Base-by-base conservation (phyloP, 1,140 invertebrate genomes). In the Limonius californicus region DNA sequence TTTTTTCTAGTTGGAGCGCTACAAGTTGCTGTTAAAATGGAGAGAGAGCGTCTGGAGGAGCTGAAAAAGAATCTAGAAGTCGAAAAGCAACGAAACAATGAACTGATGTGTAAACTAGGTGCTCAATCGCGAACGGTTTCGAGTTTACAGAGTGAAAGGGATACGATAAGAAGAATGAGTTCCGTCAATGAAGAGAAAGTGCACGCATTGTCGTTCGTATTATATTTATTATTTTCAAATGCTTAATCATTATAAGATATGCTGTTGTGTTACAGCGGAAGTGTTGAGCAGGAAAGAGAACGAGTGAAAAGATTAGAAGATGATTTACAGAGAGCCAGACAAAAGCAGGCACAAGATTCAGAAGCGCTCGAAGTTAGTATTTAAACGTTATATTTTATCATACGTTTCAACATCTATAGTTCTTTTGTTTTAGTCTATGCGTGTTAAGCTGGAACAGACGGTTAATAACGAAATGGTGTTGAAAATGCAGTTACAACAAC, bases 1-100 rank as follows among this genome's bases (percentile, higher is more conserved):
- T n/a, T n/a, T n/a, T n/a, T 32, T 65, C 53, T 23, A 71, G 70
- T 70, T 53, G 45, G 15, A 6, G 65, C 68, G 21, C 58, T 70
- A 56, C 67, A 70, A 64, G 62, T 64, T 20, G 66, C 67, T 1
- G 59, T 70, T 7, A 63, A 65, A 23, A 19, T 66, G 20, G 68
- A 70, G 61, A 66, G 66, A 50, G 50, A 70, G 53, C 59, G 65
- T 12, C 47, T 70, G 43, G 61, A 56, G 1, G 67, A 72, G 32
- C 56, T 72, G 1, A 66, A 57, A 21, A 59, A 56, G 32, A 50
- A 53, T n/a, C 23, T 70, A 32, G 59, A 67, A 32, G 59, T 16
- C 11, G 68, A 70, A 39, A 67, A 64, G 23, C 14, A 53, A 35
- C 21, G 30, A 6, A 66, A 63, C 27, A 39, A 54, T 16, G 66